Conservation (phyloP, 2,113 vertebrate genomes). For the Crotalus horridus region DNA sequence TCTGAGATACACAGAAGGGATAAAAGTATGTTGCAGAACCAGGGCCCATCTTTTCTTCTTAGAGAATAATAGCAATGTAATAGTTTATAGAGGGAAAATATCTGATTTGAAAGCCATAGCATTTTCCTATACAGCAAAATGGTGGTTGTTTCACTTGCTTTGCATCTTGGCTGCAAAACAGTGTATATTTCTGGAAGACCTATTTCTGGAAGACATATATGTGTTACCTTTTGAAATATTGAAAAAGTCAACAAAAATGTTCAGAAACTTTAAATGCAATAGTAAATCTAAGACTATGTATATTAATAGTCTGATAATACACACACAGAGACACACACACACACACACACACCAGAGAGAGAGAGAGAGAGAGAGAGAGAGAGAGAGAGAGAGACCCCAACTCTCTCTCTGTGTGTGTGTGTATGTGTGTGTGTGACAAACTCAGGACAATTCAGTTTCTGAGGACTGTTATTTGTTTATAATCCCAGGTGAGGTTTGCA, state of each 20-base stretch:
- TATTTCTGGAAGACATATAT: slow-evolving; percentile 7
- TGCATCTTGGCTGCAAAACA: background rate
- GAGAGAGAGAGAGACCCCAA: too few relatives aligned
- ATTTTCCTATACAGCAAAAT: slow-evolving; percentile 9
- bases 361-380: too few relatives aligned
- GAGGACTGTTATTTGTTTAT: background rate
- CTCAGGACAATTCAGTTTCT: background rate
- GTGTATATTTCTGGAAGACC: slow-evolving; percentile 3
- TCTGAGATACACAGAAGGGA: background rate
- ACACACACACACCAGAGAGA: too few relatives aligned
- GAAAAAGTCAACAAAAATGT: background rate
- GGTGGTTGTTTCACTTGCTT: background rate
- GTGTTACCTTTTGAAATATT: background rate
- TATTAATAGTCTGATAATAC: background rate
- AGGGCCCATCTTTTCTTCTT: background rate
- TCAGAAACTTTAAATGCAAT: background rate
- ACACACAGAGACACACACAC: too few relatives aligned
- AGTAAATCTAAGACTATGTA: background rate
- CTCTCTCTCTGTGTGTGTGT: too few relatives aligned
- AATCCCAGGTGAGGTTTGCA: background rate
- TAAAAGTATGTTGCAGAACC: slow-evolving; percentile 1
- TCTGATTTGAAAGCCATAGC: slow-evolving; percentile 5
- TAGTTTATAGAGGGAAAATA: background rate
- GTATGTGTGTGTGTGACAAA: background rate
- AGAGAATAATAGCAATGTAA: background rate